phyloP scores from a whole-genome alignment of 2,113 vertebrate genomes.

The Sander vitreus region DNA sequence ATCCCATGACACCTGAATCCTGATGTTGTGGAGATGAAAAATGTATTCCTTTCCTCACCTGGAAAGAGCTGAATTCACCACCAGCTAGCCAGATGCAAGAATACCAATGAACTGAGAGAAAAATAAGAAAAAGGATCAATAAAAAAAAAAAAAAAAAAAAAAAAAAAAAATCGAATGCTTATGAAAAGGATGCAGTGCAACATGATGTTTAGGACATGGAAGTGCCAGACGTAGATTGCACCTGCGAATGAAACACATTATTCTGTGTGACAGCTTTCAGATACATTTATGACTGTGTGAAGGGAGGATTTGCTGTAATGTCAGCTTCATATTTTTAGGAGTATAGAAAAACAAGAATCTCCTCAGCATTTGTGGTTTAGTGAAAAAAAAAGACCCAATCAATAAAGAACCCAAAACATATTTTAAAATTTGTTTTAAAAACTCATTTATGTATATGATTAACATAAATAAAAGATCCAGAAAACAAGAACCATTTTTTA shows the following conservation, averaged over 20 bases:
- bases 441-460: background rate
- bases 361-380: background rate
- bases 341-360: conserved; percentile 15
- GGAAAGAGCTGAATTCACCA: background rate
- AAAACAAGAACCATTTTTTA: background rate
- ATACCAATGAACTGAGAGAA: background rate
- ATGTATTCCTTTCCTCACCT: conserved; percentile 18
- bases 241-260: conserved; percentile 55
- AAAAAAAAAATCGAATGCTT: background rate
- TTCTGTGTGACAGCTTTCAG: conserved; percentile 59
- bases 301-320: conserved; percentile 25
- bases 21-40: conserved; percentile 24
- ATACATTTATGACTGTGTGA: conserved; percentile 32
- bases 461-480: background rate
- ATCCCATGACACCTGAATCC: conserved; percentile 12
- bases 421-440: background rate
- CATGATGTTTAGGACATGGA: conserved; percentile 35
- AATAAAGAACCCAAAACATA: background rate
- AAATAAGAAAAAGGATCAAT: background rate
- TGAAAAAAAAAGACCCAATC: background rate
- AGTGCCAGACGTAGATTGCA: conserved; percentile 51
- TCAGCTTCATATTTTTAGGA: conserved; percentile 14
- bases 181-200: conserved; percentile 8
- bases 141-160: background rate
- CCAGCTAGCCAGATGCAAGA: background rate